These are phyloP conservation scores for Pinna nobilis DNA, from an alignment of 1,140 invertebrate species.

Conservation along the genomic window DNA sequence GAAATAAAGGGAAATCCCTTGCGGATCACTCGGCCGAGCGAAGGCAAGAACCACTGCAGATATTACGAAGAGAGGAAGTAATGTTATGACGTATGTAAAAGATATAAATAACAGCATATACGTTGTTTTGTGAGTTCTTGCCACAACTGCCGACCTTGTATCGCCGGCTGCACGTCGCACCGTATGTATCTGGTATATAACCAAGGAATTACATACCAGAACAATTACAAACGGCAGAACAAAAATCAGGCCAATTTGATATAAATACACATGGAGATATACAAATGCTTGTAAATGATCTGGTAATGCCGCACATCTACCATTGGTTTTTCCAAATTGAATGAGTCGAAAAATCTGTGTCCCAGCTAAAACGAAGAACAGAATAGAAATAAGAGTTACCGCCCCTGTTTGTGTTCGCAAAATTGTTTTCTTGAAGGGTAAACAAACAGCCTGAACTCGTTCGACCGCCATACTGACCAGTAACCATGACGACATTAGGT, in stretches of 20 bases:
- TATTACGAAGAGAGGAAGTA: conserved; percentile 57
- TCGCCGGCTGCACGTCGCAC: not conserved
- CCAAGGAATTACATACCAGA: conserved; percentile 54
- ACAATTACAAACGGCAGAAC: conserved; percentile 51
- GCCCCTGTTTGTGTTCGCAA: conserved; percentile 52
- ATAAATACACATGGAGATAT: conserved; percentile 57
- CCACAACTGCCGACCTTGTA: not conserved
- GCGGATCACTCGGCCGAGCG: not conserved
- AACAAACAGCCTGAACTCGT: conserved; percentile 55
- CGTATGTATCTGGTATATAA: conserved; percentile 54
- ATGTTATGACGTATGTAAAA: conserved; percentile 60
- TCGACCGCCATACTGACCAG: conserved; percentile 58
- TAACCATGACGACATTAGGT: conserved; percentile 60
- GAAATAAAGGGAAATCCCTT: conserved; percentile 4
- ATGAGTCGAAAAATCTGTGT: conserved; percentile 60
- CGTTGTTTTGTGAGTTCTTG: conserved; percentile 59
- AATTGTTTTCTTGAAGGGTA: conserved; percentile 51
- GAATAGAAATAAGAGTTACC: conserved; percentile 34
- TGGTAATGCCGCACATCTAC: conserved; percentile 38
- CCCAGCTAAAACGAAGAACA: conserved; percentile 51
- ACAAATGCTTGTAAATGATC: conserved; percentile 50
- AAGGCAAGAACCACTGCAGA: conserved; percentile 47
- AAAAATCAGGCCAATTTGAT: conserved; percentile 60
- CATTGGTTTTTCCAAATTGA: conserved; percentile 47
- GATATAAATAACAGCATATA: conserved; percentile 63